phyloP scores from a whole-genome alignment of 2,888 invertebrate genomes.

The Imbricaverruca yamaguchii region DNA sequence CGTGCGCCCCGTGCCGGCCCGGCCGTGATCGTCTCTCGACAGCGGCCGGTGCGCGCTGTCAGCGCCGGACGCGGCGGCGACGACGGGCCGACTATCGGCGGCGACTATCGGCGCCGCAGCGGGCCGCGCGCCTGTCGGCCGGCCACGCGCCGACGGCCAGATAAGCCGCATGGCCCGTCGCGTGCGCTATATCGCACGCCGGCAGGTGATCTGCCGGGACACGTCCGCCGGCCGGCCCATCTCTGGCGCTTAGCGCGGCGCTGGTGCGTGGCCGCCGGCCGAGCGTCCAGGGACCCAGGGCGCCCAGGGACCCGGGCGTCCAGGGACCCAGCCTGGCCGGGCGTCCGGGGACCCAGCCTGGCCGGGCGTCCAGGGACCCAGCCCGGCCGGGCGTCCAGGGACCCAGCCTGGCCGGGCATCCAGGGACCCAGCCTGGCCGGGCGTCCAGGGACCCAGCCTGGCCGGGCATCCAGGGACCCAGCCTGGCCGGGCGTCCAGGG shows the following conservation, averaged over 20 bases:
- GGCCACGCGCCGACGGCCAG: not conserved
- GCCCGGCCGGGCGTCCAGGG: too few relatives aligned
- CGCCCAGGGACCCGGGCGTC: too few relatives aligned
- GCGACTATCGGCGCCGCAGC: not conserved
- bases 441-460: too few relatives aligned
- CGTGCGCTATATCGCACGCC: not conserved
- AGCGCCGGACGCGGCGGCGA: not conserved
- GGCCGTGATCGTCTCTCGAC: not conserved
- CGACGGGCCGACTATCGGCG: not conserved
- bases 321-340: too few relatives aligned
- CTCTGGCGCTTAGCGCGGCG: not conserved
- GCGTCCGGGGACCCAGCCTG: not conserved
- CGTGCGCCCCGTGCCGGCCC: not conserved
- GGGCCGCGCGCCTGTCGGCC: not conserved
- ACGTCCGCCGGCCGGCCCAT: not conserved
- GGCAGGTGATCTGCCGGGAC: slow-evolving; percentile 9
- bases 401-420: too few relatives aligned
- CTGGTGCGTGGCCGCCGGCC: not conserved
- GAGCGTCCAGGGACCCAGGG: too few relatives aligned
- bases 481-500: too few relatives aligned
- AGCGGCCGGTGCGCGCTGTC: not conserved
- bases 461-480: too few relatives aligned
- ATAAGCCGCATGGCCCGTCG: not conserved
- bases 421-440: not conserved
- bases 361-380: not conserved